phyloP scores from a whole-genome alignment of 2,888 invertebrate species.

The Heliconius ethilla region DNA sequence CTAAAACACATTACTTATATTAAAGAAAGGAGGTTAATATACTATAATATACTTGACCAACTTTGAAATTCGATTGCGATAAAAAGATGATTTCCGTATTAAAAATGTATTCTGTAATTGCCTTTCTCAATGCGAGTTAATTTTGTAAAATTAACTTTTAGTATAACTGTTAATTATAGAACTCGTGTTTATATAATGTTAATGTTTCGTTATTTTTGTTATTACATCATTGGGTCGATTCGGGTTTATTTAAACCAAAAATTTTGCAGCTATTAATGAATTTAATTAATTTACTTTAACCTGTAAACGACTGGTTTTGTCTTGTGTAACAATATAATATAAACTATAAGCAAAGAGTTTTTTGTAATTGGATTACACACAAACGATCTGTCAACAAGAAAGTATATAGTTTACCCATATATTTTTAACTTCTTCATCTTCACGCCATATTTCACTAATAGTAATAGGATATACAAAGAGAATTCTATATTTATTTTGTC shows the following conservation, averaged over 20 bases:
- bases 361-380: too few species aligned
- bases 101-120: not conserved
- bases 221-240: not conserved
- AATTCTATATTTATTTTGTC: not conserved
- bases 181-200: slow-evolving; percentile 2
- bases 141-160: not conserved
- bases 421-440: not conserved
- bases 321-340: too few species aligned
- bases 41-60: slow-evolving; percentile 31
- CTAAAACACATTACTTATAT: slow-evolving; percentile 17
- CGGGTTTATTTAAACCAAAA: not conserved
- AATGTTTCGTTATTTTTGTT: not conserved
- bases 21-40: slow-evolving; percentile 35
- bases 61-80: slow-evolving; percentile 22
- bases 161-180: not conserved
- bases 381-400: too few species aligned
- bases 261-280: too few species aligned
- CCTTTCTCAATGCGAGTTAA: slow-evolving; percentile 4
- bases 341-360: too few species aligned
- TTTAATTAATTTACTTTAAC: too few species aligned
- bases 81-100: slow-evolving; percentile 26
- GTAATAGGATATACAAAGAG: not conserved
- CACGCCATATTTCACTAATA: not conserved
- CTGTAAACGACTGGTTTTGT: too few species aligned
- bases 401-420: not conserved